These are phyloP conservation scores for Gymnothorax reevesii DNA, from an alignment of 2,797 vertebrate genomes.

Conservation along the genomic window DNA sequence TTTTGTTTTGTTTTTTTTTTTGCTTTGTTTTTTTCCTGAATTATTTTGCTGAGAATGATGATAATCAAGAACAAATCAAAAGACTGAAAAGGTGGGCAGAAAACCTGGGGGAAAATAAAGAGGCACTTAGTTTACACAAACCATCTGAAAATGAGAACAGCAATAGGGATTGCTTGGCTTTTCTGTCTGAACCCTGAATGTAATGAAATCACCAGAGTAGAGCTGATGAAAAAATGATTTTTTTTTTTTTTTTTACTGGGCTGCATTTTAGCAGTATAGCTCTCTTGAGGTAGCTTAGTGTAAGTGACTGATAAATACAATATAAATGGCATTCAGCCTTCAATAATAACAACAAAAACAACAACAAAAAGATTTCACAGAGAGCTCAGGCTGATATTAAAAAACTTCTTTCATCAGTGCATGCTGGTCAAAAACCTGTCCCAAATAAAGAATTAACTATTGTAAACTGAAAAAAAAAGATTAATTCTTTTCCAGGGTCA, in stretches of 20 bases:
- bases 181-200: conserved; percentile 11
- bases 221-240: conserved; percentile 5
- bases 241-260: neutral
- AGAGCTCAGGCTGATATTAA: conserved; percentile 54
- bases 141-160: conserved; percentile 1
- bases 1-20: conserved; percentile 8
- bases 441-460: conserved; percentile 68
- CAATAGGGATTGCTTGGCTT: conserved; percentile 9
- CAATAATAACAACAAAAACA: neutral
- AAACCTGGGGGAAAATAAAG: neutral
- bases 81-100: neutral
- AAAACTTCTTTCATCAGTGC: conserved; percentile 56
- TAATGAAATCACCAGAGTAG: conserved; percentile 11
- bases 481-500: conserved; percentile 73
- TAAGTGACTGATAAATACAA: conserved; percentile 21
- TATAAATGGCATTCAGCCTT: neutral
- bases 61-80: neutral
- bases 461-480: conserved; percentile 52
- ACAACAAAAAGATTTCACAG: conserved; percentile 41
- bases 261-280: conserved; percentile 4
- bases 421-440: conserved; percentile 48
- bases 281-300: neutral
- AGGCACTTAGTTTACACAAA: neutral
- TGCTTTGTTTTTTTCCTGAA: neutral
- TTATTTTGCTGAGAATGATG: neutral